Base-by-base conservation (phyloP, 2,113 vertebrate species). In the Microcebus jonahi region DNA sequence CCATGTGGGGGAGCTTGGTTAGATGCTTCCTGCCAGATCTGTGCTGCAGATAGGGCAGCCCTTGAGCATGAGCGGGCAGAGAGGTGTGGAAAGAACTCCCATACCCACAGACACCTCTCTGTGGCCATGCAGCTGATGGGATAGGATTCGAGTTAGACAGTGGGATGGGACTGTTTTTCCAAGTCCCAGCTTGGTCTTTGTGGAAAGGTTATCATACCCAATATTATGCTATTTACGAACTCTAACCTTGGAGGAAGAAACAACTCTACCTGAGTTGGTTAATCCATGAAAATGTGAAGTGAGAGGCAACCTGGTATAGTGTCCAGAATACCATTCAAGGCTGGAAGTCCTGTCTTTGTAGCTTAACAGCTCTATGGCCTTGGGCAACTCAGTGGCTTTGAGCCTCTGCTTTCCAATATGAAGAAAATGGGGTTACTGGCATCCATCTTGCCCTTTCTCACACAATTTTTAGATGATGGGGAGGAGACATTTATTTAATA, bases 1-100 rank as follows among this genome's bases (percentile, higher is more conserved):
- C 39, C 42, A 53, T 0, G 4, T 39, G 8, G 1, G 6, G 59
- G 31, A 42, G 15, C 15, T 20, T n/a, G 27, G 45, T 20, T 0
- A 6, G 42, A 23, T 13, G 31, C n/a, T 67, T 88, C 67, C 39
- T 20, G 2, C 59, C 14, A 18, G 50, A 15, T 89, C 42, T 48
- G 57, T 5, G 45, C 15, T 15, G 36, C 3, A 7, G 0, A 2
- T 0, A 36, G 61, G 15, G 14, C 7, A 73, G 89, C 14, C 3
- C 0, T 9, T 34, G 48, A 42, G 45, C 3, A 3, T 1, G 31
- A 57, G 53, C 13, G 8, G 2, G n/a, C 8, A 45, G 29, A 48
- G 20, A 21, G 5, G 48, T 36, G 11, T 29, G 31, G 31, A n/a
- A 31, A 25, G 55, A 12, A 9, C 7, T 12, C 31, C 23, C 0